phyloP scores from a whole-genome alignment of 35 echinoderm and acorn worm species.

The Nesometra sesokonis region DNA sequence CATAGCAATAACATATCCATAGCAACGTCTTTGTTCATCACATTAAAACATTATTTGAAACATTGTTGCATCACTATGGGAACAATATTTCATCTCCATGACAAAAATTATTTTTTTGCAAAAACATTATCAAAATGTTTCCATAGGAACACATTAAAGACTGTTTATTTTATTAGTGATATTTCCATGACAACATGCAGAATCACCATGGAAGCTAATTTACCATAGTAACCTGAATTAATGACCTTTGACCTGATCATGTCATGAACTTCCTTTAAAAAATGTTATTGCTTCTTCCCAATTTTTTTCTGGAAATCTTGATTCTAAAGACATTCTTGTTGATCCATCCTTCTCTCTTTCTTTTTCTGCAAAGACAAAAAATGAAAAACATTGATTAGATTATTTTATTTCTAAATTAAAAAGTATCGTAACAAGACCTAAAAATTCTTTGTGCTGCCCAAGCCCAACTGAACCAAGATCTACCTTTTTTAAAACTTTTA shows the following conservation, averaged over 20 bases:
- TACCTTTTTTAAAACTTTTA: no score
- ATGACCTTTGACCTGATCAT: not conserved
- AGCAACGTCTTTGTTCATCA: no score
- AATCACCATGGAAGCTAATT: not conserved
- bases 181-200: not conserved
- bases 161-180: no score
- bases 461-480: no score
- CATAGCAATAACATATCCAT: no score
- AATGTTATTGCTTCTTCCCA: conserved; percentile 50
- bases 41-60: no score
- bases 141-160: not conserved
- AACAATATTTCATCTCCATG: not conserved
- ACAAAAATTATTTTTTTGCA: no score
- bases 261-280: conserved; percentile 18
- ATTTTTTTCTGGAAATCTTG: conserved; percentile 33
- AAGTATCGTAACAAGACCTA: no score
- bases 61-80: not conserved
- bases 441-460: no score
- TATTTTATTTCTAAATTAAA: not conserved
- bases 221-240: not conserved
- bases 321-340: conserved; percentile 38
- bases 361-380: conserved; percentile 34
- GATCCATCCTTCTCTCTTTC: conserved; percentile 62
- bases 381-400: not conserved
- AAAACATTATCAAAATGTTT: not conserved